Evolutionary conservation across 1,140 invertebrate genomes (phyloP).

Genomic region (Pseudomyrmex flavicornis): DNA sequence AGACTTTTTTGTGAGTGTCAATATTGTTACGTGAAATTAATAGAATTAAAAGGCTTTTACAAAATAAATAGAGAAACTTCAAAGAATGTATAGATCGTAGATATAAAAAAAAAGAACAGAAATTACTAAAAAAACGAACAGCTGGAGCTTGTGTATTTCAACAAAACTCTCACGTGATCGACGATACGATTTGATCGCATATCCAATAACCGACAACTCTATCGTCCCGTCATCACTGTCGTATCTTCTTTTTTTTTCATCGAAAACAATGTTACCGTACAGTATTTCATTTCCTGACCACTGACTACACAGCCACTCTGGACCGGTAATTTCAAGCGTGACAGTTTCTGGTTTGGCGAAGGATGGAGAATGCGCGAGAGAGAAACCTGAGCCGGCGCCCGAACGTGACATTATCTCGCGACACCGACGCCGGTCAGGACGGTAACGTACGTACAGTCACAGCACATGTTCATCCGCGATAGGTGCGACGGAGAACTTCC

Average conservation of each 20-base stretch:
- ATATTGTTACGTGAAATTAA: no score
- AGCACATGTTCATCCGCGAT: conserved; percentile 48
- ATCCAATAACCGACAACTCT: not conserved
- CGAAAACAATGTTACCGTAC: conserved; percentile 71
- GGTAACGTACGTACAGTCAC: conserved; percentile 29
- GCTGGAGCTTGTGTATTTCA: no score
- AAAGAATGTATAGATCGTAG: no score
- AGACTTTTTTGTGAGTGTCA: no score
- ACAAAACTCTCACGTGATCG: conserved; percentile 2
- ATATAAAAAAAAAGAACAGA: not conserved
- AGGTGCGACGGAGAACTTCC: conserved; percentile 56
- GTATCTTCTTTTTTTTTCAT: conserved; percentile 44
- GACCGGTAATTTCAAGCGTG: conserved; percentile 53
- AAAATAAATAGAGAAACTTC: no score
- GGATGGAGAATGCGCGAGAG: conserved; percentile 9
- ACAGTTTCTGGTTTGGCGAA: conserved; percentile 42
- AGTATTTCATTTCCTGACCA: conserved; percentile 80
- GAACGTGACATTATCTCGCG: conserved; percentile 82
- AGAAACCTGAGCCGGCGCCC: conserved; percentile 75
- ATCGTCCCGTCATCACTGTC: conserved; percentile 17
- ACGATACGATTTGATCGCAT: conserved; percentile 24
- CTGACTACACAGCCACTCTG: conserved; percentile 38
- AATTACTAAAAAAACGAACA: no score
- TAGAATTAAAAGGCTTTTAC: no score
- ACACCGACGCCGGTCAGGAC: conserved; percentile 68